phyloP scores from a whole-genome alignment of 2,888 invertebrate species.

The Pardosa pseudoannulata region DNA sequence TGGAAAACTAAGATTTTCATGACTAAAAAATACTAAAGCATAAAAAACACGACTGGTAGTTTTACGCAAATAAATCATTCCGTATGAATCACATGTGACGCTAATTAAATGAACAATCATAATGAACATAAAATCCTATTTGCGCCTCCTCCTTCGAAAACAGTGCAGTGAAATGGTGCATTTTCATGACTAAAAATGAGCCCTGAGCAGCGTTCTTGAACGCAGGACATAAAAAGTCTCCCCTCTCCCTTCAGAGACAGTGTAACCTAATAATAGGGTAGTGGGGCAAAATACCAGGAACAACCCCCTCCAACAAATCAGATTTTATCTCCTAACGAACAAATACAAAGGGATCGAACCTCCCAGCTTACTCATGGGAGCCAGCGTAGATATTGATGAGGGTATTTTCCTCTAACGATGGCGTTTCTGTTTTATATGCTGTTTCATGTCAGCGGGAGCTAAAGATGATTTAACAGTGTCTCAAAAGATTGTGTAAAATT shows the following conservation, averaged over 20 bases:
- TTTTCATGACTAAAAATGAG: neutral
- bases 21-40: neutral
- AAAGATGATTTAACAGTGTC: neutral
- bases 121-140: neutral
- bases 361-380: neutral
- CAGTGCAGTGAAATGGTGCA: neutral
- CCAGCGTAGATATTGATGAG: neutral
- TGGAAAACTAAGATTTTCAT: neutral
- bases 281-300: neutral
- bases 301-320: neutral
- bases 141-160: neutral
- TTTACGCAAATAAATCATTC: too few relatives aligned
- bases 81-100: neutral
- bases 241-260: neutral
- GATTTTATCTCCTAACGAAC: constrained; percentile 17
- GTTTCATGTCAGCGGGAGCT: neutral
- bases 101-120: neutral
- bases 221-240: neutral
- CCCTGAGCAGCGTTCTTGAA: neutral
- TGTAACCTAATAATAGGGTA: constrained; percentile 4
- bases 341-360: neutral
- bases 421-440: neutral
- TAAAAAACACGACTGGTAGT: too few relatives aligned
- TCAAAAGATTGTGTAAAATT: neutral
- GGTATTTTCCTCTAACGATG: neutral